Percentiles rank a stretch among this genome's conserved stretches.
Conservation (phyloP, 2,888 invertebrate species). For the Machimus atricapillus region DNA sequence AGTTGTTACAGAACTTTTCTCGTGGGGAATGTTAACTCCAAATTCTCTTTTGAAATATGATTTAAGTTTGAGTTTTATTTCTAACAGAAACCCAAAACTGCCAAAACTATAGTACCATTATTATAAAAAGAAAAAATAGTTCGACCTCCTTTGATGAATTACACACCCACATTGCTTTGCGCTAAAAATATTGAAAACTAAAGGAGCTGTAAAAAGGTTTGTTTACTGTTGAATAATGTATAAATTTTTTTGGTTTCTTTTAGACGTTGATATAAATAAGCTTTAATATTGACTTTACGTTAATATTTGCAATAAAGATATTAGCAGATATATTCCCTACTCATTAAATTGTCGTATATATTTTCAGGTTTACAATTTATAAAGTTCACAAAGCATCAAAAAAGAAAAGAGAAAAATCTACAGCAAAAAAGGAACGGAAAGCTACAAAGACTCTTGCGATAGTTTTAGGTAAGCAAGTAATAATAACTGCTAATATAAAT, state of each 20-base stretch:
- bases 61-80: not conserved
- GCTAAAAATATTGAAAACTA: no score
- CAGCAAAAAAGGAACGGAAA: conserved; percentile 93
- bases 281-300: not conserved
- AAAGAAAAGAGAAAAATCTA: conserved; percentile 93
- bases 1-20: not conserved
- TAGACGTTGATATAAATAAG: not conserved
- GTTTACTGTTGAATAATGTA: no score
- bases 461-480: conserved; percentile 83
- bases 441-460: conserved; percentile 99
- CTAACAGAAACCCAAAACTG: not conserved
- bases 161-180: not conserved
- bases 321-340: not conserved
- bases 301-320: no score
- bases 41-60: not conserved
- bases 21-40: not conserved
- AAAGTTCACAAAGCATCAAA: conserved; percentile 93
- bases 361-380: conserved; percentile 81
- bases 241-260: no score
- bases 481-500: not conserved
- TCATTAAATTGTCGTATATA: not conserved
- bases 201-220: no score
- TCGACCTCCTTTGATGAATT: not conserved
- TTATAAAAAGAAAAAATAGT: not conserved
- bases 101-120: not conserved